A percentile compares a stretch with the other conserved stretches of the same genome.
Conservation (phyloP, 2,113 vertebrate species). For the Amphilophus citrinellus region DNA sequence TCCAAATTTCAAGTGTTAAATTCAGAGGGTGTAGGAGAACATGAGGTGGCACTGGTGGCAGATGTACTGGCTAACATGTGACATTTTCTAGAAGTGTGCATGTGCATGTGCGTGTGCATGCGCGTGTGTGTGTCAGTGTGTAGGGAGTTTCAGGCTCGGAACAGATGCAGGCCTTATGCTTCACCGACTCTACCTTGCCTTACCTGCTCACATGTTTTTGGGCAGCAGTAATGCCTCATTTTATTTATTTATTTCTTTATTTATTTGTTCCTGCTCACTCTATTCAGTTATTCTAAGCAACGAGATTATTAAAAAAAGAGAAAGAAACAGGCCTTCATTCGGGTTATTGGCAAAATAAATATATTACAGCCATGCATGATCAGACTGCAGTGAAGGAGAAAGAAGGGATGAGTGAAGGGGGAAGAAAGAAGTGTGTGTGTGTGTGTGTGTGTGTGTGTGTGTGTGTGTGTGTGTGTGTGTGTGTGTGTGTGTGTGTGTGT, state of each 20-base stretch:
- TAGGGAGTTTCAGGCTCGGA: background rate
- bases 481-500: background rate
- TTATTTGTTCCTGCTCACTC: background rate
- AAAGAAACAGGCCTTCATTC: conserved; percentile 42
- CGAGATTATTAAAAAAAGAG: conserved; percentile 1
- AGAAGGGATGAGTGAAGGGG: conserved; percentile 37
- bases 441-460: background rate
- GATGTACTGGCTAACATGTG: background rate
- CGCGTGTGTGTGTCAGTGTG: no score
- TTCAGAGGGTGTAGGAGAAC: conserved; percentile 8
- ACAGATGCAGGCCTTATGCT: conserved; percentile 22
- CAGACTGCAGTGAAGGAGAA: conserved; percentile 52
- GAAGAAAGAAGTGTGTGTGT: background rate
- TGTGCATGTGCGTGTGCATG: background rate
- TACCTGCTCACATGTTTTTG: background rate
- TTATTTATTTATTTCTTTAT: background rate
- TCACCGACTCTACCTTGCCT: conserved; percentile 14
- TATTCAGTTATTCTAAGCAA: background rate
- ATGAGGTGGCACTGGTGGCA: background rate
- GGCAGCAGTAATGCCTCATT: conserved; percentile 7
- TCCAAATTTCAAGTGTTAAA: conserved; percentile 20
- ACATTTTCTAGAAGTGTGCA: background rate
- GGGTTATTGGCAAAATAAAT: conserved; percentile 61
- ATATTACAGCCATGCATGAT: conserved; percentile 57
- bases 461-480: background rate